Conservation (phyloP, 2,113 vertebrate genomes). For the Grammomys surdaster region DNA sequence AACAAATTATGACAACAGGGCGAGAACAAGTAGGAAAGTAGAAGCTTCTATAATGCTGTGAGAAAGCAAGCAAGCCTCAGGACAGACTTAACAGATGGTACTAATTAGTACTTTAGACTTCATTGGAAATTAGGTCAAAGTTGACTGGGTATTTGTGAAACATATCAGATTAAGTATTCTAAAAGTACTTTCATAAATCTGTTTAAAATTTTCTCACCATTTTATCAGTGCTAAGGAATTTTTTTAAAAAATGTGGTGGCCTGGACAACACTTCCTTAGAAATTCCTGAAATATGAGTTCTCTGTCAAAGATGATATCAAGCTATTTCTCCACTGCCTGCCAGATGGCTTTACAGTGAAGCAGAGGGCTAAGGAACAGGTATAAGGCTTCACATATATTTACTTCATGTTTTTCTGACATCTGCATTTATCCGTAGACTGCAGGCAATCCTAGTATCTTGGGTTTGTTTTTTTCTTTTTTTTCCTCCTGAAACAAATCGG, state of each 20-base stretch:
- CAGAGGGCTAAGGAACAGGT: background rate
- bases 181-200: conserved; percentile 41
- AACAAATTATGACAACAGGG: background rate
- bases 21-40: background rate
- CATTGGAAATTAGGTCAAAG: conserved; percentile 57
- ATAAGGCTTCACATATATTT: conserved; percentile 1
- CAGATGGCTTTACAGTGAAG: background rate
- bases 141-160: conserved; percentile 52
- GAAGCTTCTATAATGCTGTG: conserved; percentile 16
- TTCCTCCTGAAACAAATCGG: background rate
- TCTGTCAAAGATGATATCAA: background rate
- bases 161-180: conserved; percentile 23
- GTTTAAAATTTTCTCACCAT: background rate
- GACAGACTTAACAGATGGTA: conserved; percentile 39
- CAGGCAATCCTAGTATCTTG: background rate
- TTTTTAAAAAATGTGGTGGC: background rate
- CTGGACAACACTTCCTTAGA: background rate
- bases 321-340: background rate
- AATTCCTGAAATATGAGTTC: background rate
- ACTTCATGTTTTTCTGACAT: conserved; percentile 4
- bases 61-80: conserved; percentile 1
- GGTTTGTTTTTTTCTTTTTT: background rate
- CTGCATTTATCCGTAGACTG: background rate
- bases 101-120: conserved; percentile 55
- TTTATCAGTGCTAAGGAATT: conserved; percentile 26